Conservation (phyloP, 2,888 invertebrate genomes). For the Aleiodes testaceus region DNA sequence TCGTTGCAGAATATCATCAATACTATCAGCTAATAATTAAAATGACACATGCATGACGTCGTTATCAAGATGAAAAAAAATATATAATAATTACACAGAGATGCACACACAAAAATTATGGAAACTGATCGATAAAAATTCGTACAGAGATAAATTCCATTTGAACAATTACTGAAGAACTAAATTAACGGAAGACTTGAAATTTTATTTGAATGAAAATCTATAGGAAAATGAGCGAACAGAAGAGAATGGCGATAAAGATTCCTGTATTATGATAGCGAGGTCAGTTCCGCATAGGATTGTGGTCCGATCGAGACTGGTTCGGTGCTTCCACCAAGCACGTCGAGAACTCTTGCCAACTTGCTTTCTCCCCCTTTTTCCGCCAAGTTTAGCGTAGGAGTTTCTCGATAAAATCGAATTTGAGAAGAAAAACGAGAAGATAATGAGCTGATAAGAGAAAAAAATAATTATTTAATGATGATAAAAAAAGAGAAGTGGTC, state of each 20-base stretch:
- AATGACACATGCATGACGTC: conserved; percentile 20
- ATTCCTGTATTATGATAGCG: conserved; percentile 43
- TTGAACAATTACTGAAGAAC: too few species aligned
- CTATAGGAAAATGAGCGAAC: conserved; percentile 38
- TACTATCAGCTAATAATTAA: conserved; percentile 7
- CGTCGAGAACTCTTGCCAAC: conserved; percentile 30
- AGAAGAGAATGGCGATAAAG: conserved; percentile 27
- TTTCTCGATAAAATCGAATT: conserved; percentile 19
- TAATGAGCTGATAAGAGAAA: neutral
- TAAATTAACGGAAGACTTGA: too few species aligned
- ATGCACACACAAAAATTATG: conserved; percentile 6
- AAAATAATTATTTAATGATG: neutral
- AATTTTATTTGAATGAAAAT: neutral
- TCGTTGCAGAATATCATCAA: conserved; percentile 4
- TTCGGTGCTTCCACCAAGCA: conserved; percentile 34
- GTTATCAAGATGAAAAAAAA: neutral
- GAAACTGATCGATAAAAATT: conserved; percentile 14
- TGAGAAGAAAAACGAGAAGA: neutral
- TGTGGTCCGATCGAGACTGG: conserved; percentile 55
- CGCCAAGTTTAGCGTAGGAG: conserved; percentile 29
- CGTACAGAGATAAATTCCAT: neutral
- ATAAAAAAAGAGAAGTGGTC: neutral
- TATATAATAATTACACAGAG: neutral
- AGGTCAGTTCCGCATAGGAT: conserved; percentile 58
- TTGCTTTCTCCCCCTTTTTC: conserved; percentile 47